Evolutionary conservation across 1,140 invertebrate genomes (phyloP), one percentile per base, ranked within the genome.

Genomic region (Drosophila pachea): DNA sequence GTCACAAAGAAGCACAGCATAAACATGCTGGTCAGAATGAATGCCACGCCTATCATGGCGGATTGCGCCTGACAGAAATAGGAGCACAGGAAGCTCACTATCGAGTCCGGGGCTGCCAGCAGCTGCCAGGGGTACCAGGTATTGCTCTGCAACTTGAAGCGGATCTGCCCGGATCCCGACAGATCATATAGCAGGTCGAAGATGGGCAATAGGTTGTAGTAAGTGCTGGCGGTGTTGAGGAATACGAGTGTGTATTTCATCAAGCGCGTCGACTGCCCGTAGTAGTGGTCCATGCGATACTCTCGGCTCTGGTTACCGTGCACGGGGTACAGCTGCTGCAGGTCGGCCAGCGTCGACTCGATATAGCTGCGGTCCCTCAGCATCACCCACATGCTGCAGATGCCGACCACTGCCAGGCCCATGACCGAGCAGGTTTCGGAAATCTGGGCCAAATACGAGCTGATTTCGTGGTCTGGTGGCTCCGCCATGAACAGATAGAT

Each of bases 111-210:
- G 9, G 65, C 64, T 0, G 42, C 5, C 5, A 53, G 7, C 31
- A 61, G 54, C 2, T 58, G 71, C 86, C 86, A 88, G 5, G 86
- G 86, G 70, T 87, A 88, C 86, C 86, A 88, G 9, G 86, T 88
- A 55, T 79, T 74, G 5, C 73, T 79, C 55, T 88, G 86, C 8
- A 55, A 68, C 14, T 61, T 78, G 40, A 60, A 88, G 1, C 38
- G 56, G 4, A 82, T 31, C 0, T 72, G 42, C 2, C 61, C 8
- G 0, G 42, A 59, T 0, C 71, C 63, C 6, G 31, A 4, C 2
- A 65, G 1, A 16, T 88, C 81, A 38, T 75, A 86, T n/a, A 73
- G 5, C 0, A 79, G 38, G 29, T 71, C 45, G 2, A 67, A 7
- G 40, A 88, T 29, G 0, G 86, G 86, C 32, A 81, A 29, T 0